Base-by-base conservation (phyloP, 2,888 invertebrate genomes). In the Branchipolynoe longqiensis region DNA sequence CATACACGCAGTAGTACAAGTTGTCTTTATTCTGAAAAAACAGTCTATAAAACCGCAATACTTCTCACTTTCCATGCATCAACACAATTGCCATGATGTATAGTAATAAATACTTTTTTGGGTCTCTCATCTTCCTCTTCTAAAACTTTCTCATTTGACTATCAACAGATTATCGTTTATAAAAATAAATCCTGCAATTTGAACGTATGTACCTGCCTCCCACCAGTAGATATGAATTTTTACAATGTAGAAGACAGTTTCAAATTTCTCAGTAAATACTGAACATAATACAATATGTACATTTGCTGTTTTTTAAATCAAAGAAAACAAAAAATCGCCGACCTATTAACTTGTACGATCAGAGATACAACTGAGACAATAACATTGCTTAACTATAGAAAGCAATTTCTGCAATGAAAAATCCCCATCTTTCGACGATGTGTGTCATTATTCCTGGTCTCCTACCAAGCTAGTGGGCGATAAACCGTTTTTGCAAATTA, bases 171-270 rank as follows among this genome's bases (percentile, higher is more conserved):
- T 78, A 25, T 28, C 48, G 12, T 78, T 78, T 78, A 78, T 18
- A 78, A 78, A 78, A 78, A 78, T 78, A 78, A 78, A 78, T 78
- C 54, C 78, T 78, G 78, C 78, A 78, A 78, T 78, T 78, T 78
- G 78, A 78, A 78, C 78, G 78, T 78, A 78, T 69, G 38, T 69
- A 28, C 78, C 54, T 78, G 78, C 78, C 78, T 48, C 54, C 78
- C 54, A 78, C 48, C 48, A 54, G 78, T 69, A 69, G 69, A 69
- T 69, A 69, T 69, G 36, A 69, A 69, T 69, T 18, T n/a, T n/a
- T 69, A 69, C 69, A 69, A 69, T 69, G 69, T 38, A n/a, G 38
- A 69, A 33, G 69, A 69, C 69, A 69, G 69, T 69, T 69, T 69
- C 69, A 69, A 38, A 69, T 69, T 69, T 69, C 69, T 69, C 36